Base-by-base conservation (phyloP, 2,113 vertebrate genomes). In the Nothobranchius furzeri region DNA sequence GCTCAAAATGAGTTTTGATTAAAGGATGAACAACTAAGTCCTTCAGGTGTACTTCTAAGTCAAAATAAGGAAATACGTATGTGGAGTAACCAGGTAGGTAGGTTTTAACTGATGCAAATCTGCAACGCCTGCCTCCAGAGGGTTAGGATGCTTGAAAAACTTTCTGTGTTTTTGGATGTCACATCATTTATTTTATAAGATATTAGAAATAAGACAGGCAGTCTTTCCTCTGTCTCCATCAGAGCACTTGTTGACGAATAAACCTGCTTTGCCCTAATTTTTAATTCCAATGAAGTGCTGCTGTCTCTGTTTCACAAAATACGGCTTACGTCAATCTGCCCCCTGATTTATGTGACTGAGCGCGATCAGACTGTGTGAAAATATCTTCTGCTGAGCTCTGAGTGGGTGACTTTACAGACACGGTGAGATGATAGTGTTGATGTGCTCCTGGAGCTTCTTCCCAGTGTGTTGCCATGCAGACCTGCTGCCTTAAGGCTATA, bases 401-500 rank as follows among this genome's bases (percentile, higher is more conserved):
- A 77, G 61, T 51, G 25, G 61, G 75, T 59, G 24, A 53, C 64
- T 25, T 76, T 37, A 42, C 58, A 52, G 63, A 46, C 62, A 68
- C 55, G 83, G 43, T 15, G 20, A 69, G 74, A 63, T 2, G 30
- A 60, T 24, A 12, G 25, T 45, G 56, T 13, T 52, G 42, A 76
- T 54, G 72, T 55, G 13, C 6, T 54, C 37, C 56, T n/a, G 12
- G 54, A 65, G 64, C 60, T 51, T 80, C 76, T 80, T 70, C 74
- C 42, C 36, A 30, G 53, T 56, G 64, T 68, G 84, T 90, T 84
- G 76, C 81, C 60, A 53, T 65, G 82, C 81, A 83, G 76, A 83
- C 50, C 60, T 40, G 55, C 60, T 74, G 59, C 69, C 79, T 85
- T 43, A 9, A 70, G 65, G 75, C 72, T 80, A 68, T 73, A 81